phyloP scores from a whole-genome alignment of 2,888 invertebrate species.

The Tuta absoluta region DNA sequence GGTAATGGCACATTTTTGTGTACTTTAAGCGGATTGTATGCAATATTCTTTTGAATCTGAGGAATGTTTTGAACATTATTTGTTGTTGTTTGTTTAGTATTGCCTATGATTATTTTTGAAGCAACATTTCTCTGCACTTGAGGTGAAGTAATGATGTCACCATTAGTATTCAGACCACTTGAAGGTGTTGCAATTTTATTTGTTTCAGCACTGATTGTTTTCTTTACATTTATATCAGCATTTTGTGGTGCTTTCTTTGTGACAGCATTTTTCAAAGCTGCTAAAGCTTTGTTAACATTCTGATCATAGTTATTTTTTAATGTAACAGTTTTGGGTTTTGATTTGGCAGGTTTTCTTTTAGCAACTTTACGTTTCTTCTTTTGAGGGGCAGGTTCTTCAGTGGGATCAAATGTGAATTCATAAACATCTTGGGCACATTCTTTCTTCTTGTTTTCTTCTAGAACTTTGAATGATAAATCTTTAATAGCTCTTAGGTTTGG shows the following conservation, averaged over 20 bases:
- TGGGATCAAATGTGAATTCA: slow-evolving; percentile 75
- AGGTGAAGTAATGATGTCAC: neutral
- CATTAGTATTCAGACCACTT: neutral
- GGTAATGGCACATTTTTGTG: neutral
- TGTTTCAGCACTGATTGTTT: neutral
- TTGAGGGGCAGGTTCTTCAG: slow-evolving; percentile 66
- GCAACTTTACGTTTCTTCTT: slow-evolving; percentile 66
- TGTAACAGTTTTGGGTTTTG: slow-evolving; percentile 53
- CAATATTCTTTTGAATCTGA: slow-evolving; percentile 29
- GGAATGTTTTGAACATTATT: slow-evolving; percentile 27
- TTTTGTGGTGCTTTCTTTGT: slow-evolving; percentile 35
- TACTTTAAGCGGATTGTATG: neutral
- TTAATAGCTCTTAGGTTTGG: slow-evolving; percentile 30
- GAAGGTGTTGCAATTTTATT: slow-evolving; percentile 2
- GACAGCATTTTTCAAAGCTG: slow-evolving; percentile 55
- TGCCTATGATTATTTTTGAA: slow-evolving; percentile 26
- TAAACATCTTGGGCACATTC: slow-evolving; percentile 61
- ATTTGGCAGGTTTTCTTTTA: slow-evolving; percentile 54
- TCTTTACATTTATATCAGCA: neutral
- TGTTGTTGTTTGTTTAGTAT: slow-evolving; percentile 27
- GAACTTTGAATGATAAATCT: slow-evolving; percentile 54
- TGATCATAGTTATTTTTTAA: slow-evolving; percentile 63
- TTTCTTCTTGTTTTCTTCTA: slow-evolving; percentile 52
- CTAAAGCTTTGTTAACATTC: slow-evolving; percentile 64
- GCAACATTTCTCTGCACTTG: slow-evolving; percentile 21